Percentiles rank a stretch among this genome's conserved stretches.
These are phyloP conservation scores for Parazoanthus atlanticus DNA, from an alignment of 92 coral and sea anemone genomes.

Conservation along the genomic window DNA sequence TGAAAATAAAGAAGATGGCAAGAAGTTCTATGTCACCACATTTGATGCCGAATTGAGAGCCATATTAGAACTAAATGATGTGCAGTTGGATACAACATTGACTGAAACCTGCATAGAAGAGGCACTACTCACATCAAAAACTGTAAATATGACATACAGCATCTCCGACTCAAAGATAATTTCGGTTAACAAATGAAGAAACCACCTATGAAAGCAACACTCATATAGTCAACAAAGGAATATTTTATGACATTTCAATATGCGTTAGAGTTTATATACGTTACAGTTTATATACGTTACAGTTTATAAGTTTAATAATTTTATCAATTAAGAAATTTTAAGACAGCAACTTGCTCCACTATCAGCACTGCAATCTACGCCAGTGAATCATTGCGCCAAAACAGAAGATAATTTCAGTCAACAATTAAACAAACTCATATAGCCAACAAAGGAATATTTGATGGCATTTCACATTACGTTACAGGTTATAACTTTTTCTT, in stretches of 20 bases:
- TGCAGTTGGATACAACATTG: conserved; percentile 47
- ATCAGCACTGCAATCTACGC: conserved; percentile 38
- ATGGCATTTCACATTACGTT: conserved; percentile 40
- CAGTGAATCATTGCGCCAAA: conserved; percentile 44
- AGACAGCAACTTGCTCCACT: conserved; percentile 38
- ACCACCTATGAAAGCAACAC: conserved; percentile 42
- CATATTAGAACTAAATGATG: conserved; percentile 51
- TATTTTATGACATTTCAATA: conserved; percentile 43
- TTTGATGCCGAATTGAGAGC: conserved; percentile 52
- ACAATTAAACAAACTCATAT: conserved; percentile 45
- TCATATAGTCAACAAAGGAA: conserved; percentile 44
- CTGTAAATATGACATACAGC: conserved; percentile 44
- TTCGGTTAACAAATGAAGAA: conserved; percentile 43
- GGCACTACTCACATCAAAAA: conserved; percentile 51
- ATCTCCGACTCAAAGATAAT: conserved; percentile 48
- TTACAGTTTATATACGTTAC: conserved; percentile 39
- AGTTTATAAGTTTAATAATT: conserved; percentile 39
- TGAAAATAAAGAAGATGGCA: conserved; percentile 45
- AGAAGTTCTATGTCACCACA: conserved; percentile 55
- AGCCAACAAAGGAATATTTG: conserved; percentile 43
- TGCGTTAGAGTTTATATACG: conserved; percentile 44
- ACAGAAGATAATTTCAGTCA: conserved; percentile 45
- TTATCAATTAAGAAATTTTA: conserved; percentile 41
- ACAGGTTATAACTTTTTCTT: conserved; percentile 38
- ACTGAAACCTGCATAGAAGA: conserved; percentile 53